These are phyloP conservation scores for Polia nebulosa DNA, from an alignment of 2,888 invertebrate species.

Conservation along the genomic window DNA sequence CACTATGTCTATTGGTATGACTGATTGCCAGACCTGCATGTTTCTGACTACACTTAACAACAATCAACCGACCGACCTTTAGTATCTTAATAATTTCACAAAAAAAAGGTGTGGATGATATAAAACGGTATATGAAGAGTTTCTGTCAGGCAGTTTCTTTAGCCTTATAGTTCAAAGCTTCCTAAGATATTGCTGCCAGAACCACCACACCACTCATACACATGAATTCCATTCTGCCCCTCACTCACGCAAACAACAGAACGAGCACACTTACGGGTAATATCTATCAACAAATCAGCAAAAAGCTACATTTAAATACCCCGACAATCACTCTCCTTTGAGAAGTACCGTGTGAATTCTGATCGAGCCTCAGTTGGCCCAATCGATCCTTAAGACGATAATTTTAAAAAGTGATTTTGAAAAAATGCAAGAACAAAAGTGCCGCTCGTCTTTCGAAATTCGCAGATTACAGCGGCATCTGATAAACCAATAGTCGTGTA, in stretches of 20 bases:
- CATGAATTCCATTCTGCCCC: not conserved
- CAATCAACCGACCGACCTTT: too few relatives aligned
- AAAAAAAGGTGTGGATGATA: too few relatives aligned
- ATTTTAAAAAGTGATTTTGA: constrained; percentile 84
- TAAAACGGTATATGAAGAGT: too few relatives aligned
- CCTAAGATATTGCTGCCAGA: too few relatives aligned
- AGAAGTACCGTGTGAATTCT: constrained; percentile 86
- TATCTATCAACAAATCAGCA: constrained; percentile 69
- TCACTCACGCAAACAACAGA: not conserved
- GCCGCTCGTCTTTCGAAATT: constrained; percentile 86
- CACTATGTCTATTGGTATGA: not conserved
- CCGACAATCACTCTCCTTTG: constrained; percentile 84
- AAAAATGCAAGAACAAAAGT: constrained; percentile 85
- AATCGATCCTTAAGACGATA: constrained; percentile 85
- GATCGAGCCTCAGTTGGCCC: constrained; percentile 77
- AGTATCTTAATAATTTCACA: too few relatives aligned
- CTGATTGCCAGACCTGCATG: not conserved
- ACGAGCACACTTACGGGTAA: constrained; percentile 24
- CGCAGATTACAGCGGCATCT: constrained; percentile 88
- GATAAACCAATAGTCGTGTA: constrained; percentile 88
- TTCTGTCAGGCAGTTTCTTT: too few relatives aligned
- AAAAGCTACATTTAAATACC: constrained; percentile 69
- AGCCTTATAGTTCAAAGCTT: too few relatives aligned
- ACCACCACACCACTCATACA: too few relatives aligned
- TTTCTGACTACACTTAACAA: not conserved